Evolutionary conservation across 2,888 invertebrate genomes (phyloP), one percentile per base, ranked within the genome.

Genomic region (Lepidocyrtinus sp.): DNA sequence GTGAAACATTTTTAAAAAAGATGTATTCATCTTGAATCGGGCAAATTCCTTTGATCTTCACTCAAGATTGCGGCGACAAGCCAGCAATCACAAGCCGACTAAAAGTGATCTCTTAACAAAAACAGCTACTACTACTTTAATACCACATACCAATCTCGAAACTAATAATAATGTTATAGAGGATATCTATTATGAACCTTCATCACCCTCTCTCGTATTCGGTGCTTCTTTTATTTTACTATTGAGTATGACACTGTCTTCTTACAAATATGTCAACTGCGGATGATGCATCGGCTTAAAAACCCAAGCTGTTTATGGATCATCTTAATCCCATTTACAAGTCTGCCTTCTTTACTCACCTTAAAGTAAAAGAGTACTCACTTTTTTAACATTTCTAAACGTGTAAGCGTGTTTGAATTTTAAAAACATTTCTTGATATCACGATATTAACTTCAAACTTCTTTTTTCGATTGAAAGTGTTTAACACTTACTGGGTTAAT

Each of bases 11-110:
- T 50, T 50, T 50, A n/a, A 75, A 81, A 77, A 82, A 85, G 83
- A 85, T 81, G 80, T 82, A 85, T 80, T 84, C 84, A 84, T 85
- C 82, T 86, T 76, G 80, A 81, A 83, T 84, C 83, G 83, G 86
- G 82, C 82, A 67, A 74, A 81, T 83, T 83, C 81, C 85, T 86
- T 86, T 85, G 86, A 85, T 84, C 81, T 81, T 81, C 81, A 81
- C 75, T 81, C 75, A 61, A 70, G 72, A 85, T 83, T 84, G 83
- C 84, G 84, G 85, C 85, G 85, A 85, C 85, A 85, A 84, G 84
- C 81, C 83, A 86, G 84, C 84, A 85, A 83, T 83, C 83, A 83
- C 82, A 84, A 77, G 74, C 81, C 81, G 71, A 82, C 78, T 72
- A 82, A 78, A 83, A 78, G 74, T 81, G 68, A 75, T 81, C 81